phyloP scores from a whole-genome alignment of 2,113 vertebrate genomes.

The Anas platyrhynchos region DNA sequence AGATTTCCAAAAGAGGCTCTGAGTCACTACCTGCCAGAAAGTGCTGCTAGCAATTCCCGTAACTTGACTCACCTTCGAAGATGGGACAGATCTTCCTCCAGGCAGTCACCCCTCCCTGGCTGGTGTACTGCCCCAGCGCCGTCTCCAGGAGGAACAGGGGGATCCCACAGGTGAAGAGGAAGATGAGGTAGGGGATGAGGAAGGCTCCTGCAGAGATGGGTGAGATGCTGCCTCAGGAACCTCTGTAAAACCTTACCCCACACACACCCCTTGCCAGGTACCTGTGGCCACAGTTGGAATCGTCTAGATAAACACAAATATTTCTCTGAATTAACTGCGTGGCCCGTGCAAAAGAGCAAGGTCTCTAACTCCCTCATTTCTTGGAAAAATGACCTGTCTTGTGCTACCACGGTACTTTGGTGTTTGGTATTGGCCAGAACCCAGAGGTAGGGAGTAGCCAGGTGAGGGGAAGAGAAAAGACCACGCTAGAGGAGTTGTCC shows the following conservation, averaged over 20 bases:
- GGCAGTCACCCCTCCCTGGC: constrained; percentile 88
- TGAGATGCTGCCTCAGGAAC: background rate
- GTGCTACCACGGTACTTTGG: background rate
- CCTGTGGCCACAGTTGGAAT: background rate
- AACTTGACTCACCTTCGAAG: constrained; percentile 83
- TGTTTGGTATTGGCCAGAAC: background rate
- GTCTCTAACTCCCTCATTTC: background rate
- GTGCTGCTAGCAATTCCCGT: background rate
- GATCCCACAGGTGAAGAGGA: constrained; percentile 89
- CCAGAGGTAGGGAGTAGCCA: background rate
- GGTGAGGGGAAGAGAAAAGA: background rate
- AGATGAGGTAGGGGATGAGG: constrained; percentile 92
- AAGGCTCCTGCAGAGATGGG: constrained; percentile 82
- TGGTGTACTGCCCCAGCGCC: constrained; percentile 90
- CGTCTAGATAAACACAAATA: background rate
- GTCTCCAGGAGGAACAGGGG: constrained; percentile 93
- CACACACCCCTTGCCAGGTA: background rate
- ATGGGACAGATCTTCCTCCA: constrained; percentile 96
- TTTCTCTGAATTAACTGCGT: background rate
- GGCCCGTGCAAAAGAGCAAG: background rate
- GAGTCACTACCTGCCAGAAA: background rate
- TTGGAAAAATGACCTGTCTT: background rate
- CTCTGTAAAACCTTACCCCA: background rate
- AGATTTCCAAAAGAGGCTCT: background rate
- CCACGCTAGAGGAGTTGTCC: background rate